Evolutionary conservation across 2,113 vertebrate species (phyloP), one percentile per base, ranked within the genome.

Genomic region (Argyrosomus japonicus): DNA sequence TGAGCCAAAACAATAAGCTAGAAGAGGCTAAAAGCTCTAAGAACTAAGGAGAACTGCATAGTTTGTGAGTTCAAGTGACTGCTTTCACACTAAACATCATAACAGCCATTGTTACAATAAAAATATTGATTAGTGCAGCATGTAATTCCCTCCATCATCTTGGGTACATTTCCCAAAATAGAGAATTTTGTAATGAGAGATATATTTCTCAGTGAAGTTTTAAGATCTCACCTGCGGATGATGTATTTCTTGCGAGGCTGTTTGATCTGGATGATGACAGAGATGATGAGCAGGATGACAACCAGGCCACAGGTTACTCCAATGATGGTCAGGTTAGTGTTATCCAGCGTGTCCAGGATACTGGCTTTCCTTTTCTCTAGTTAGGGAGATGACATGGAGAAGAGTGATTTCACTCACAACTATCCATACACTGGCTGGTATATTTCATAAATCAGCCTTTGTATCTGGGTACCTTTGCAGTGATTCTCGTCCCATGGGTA

Each of bases 401-500:
- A 40, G 25, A 23, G 72, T 18, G 11, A 75, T 15, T 29, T 40
- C 0, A 13, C 21, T 40, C 36, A 40, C 36, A 40, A 40, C 36
- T 40, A 40, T 7, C 36, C 36, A 40, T 8, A 40, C 36, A 8
- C 36, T 40, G 36, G 36, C 36, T 40, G 36, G 7, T 8, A 40
- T 40, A 40, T 36, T 36, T 36, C 32, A 36, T 36, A 36, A 36
- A 36, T 54, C 6, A 14, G 29, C 51, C 58, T 61, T 7, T 74
- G 21, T 29, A 3, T 63, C 57, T 27, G 11, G 11, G 80, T 93
- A 98, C 98, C 98, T 97, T 96, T 97, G 91, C 98, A 99, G 74
- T 98, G 97, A 75, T 99, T 99, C 91, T 99, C 98, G 75, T 99
- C 98, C 98, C 98, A 99, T 0, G 98, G 98, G 85, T 98, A 99